Evolutionary conservation across 2,113 vertebrate genomes (phyloP).

Genomic region (Platysternon megacephalum): DNA sequence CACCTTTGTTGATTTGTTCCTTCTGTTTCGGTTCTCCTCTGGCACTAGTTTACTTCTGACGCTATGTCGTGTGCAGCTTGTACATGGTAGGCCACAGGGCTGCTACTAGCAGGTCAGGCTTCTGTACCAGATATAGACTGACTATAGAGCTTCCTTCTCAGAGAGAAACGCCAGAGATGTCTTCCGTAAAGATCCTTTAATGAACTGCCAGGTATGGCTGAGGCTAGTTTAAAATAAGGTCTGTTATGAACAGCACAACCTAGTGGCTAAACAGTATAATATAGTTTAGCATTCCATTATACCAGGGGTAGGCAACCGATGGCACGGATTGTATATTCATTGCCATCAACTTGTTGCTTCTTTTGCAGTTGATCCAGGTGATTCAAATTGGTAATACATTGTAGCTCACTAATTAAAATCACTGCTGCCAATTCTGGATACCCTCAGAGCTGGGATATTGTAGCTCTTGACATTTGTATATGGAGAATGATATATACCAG

Average conservation of each 20-base stretch:
- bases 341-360: neutral
- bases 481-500: neutral
- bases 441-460: constrained; percentile 22
- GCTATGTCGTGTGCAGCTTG: neutral
- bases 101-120: neutral
- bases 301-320: too few species aligned
- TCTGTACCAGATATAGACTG: neutral
- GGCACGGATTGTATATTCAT: neutral
- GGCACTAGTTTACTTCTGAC: neutral
- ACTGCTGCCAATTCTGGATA: neutral
- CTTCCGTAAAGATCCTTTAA: neutral
- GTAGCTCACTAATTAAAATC: neutral
- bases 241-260: neutral
- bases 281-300: neutral
- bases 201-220: neutral
- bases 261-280: neutral
- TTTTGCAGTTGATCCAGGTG: neutral
- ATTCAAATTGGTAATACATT: constrained; percentile 25
- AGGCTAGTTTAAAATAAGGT: neutral
- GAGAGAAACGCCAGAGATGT: neutral
- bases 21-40: neutral
- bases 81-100: neutral
- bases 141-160: neutral
- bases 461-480: neutral
- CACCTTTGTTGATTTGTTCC: neutral